Base-by-base conservation (phyloP, 2,113 vertebrate genomes). In the Eptesicus fuscus region DNA sequence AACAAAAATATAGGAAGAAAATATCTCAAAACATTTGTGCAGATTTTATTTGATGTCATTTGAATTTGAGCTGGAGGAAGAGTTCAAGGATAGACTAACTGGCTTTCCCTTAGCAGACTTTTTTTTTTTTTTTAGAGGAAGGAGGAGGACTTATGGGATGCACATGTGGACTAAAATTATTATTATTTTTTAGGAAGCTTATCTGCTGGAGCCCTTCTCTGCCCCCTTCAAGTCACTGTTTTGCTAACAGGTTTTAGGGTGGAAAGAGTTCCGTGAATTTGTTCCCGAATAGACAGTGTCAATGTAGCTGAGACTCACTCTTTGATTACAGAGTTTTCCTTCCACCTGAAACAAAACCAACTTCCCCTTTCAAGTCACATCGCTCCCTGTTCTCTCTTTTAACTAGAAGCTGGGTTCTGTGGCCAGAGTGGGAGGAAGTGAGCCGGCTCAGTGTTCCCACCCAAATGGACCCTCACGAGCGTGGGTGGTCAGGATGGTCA, bases 171-270 rank as follows among this genome's bases (percentile, higher is more conserved):
- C 47, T 74, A 25, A 53, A 37, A 76, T 61, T 69, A 56, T 74
- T 71, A 80, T 97, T 71, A 70, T 97, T 95, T 53, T 73, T 30
- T 51, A 91, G 49, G 35, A 97, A 85, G 47, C 35, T 95, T 76
- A 82, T 92, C 74, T 89, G 42, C 63, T 32, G 49, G 32, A 67
- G 35, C 51, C 47, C 4, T 90, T 51, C 23, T 84, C 25, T 42
- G 85, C 35, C 23, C 85, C 74, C 78, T 80, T 23, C 93, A 96
- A 67, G 9, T 47, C 83, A 91, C 49, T 90, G 86, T 97, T 97
- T 97, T 82, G 40, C 47, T 95, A 97, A 90, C 14, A 70, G 85
- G 42, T 12, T 65, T 97, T 28, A 49, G 78, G 93, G 37, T 61
- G 56, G 88, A 32, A 69, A 95, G 78, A 23, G 7, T 59, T 86